Percentiles rank a stretch among this genome's conserved stretches.
Evolutionary conservation across 2,113 vertebrate species (phyloP).

Genomic region (Dipodomys merriami): DNA sequence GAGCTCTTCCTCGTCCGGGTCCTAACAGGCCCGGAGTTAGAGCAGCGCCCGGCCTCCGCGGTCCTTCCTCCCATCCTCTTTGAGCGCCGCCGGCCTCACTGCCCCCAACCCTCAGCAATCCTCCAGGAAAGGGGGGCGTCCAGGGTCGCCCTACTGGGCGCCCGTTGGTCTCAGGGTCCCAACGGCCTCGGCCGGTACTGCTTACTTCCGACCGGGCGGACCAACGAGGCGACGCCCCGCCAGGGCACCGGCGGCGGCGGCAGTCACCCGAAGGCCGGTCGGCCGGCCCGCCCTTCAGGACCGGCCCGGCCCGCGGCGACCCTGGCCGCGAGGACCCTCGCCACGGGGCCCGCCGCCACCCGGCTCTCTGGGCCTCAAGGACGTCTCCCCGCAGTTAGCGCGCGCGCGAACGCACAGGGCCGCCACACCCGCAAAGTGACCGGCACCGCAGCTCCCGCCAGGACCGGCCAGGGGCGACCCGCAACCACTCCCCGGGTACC

Average conservation of each 20-base stretch:
- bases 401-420: too few relatives aligned
- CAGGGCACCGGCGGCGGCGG: rapidly evolving
- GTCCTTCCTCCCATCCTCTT: background rate
- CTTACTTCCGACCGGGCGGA: background rate
- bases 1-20: background rate
- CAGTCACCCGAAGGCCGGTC: background rate
- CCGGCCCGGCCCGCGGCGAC: background rate
- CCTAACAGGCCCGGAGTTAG: too few relatives aligned
- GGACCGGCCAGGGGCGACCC: background rate
- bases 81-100: too few relatives aligned
- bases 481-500: background rate
- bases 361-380: constrained; percentile 31
- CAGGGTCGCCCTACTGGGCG: background rate
- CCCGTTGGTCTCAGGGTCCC: background rate
- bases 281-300: background rate
- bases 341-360: background rate
- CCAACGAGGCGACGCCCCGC: background rate
- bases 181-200: background rate
- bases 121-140: background rate
- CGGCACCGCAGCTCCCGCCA: background rate
- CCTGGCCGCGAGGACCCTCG: background rate
- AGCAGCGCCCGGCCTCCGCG: background rate
- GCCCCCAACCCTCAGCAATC: background rate
- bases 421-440: background rate
- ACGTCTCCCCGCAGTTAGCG: background rate